Percentiles rank a stretch among this genome's conserved stretches.
These are phyloP conservation scores for Ectropis crepuscularia DNA, from an alignment of 2,888 invertebrate species.

Conservation along the genomic window DNA sequence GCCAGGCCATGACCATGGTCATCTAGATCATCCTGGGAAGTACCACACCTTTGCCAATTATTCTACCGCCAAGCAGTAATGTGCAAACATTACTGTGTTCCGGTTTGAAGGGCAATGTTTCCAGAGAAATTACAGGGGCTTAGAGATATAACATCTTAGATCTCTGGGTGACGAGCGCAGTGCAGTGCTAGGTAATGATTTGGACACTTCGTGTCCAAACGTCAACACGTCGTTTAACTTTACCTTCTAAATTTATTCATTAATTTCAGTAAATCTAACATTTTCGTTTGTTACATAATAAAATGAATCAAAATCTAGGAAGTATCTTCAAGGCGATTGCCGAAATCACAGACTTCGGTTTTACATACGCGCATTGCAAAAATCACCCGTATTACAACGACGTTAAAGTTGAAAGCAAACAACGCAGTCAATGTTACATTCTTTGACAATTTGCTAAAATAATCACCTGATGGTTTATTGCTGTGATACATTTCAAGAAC, in stretches of 20 bases:
- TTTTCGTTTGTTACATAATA: not conserved
- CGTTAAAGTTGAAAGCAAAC: slow-evolving; percentile 17
- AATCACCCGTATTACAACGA: slow-evolving; percentile 18
- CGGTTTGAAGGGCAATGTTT: too few relatives aligned
- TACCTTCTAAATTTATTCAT: not conserved
- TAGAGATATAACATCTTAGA: too few relatives aligned
- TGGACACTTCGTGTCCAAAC: too few relatives aligned
- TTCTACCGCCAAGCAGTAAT: too few relatives aligned
- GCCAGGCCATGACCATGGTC: too few relatives aligned
- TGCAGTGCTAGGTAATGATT: too few relatives aligned
- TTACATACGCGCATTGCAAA: slow-evolving; percentile 14
- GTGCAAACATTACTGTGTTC: too few relatives aligned
- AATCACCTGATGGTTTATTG: slow-evolving; percentile 27
- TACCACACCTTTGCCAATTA: too few relatives aligned
- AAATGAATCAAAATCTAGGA: slow-evolving; percentile 34
- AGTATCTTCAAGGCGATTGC: slow-evolving; percentile 38
- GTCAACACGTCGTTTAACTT: not conserved
- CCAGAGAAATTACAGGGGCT: too few relatives aligned
- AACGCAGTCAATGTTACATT: slow-evolving; percentile 10
- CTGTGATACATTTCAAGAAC: slow-evolving; percentile 8
- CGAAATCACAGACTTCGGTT: slow-evolving; percentile 8
- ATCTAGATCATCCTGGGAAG: too few relatives aligned
- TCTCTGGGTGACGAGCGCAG: too few relatives aligned
- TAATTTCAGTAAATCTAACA: not conserved
- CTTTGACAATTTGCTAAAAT: slow-evolving; percentile 20